Evolutionary conservation across 2,888 invertebrate genomes (phyloP).

Genomic region (Nesidiocoris tenuis): DNA sequence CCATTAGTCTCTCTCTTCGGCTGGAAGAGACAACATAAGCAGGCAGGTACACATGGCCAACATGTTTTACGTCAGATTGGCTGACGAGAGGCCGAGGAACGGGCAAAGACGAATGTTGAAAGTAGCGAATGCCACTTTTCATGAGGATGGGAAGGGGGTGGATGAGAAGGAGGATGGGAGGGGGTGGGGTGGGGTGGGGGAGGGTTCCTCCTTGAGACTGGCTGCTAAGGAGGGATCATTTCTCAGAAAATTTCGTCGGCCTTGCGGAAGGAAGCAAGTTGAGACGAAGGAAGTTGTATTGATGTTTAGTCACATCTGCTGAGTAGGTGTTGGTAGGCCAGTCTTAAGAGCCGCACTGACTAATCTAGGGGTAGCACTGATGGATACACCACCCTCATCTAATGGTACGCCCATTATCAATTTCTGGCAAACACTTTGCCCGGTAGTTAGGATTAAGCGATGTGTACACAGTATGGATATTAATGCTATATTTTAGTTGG

Average conservation of each 20-base stretch:
- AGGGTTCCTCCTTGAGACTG: slow-evolving; percentile 1
- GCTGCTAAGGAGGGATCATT: slow-evolving; percentile 13
- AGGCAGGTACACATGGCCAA: too few relatives aligned
- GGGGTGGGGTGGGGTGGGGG: too few relatives aligned
- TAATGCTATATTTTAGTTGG: slow-evolving; percentile 50
- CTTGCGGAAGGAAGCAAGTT: not conserved
- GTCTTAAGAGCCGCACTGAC: slow-evolving; percentile 42
- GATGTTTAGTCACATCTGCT: slow-evolving; percentile 44
- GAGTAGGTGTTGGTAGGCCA: slow-evolving; percentile 39
- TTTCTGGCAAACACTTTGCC: slow-evolving; percentile 45
- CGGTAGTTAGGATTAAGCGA: slow-evolving; percentile 48
- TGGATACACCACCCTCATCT: slow-evolving; percentile 47
- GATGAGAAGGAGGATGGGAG: not conserved
- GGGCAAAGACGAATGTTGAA: not conserved
- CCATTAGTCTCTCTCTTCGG: too few relatives aligned
- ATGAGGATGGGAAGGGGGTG: not conserved
- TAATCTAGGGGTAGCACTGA: slow-evolving; percentile 44
- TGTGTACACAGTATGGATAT: slow-evolving; percentile 49
- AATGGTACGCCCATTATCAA: slow-evolving; percentile 48
- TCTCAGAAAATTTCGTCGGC: slow-evolving; percentile 31
- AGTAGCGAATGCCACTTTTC: not conserved
- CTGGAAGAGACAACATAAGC: too few relatives aligned
- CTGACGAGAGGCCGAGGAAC: too few relatives aligned
- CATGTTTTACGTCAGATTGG: too few relatives aligned
- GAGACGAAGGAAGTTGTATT: slow-evolving; percentile 32